Base-by-base conservation (phyloP, 2,888 invertebrate species). In the Apocheima hispidaria region DNA sequence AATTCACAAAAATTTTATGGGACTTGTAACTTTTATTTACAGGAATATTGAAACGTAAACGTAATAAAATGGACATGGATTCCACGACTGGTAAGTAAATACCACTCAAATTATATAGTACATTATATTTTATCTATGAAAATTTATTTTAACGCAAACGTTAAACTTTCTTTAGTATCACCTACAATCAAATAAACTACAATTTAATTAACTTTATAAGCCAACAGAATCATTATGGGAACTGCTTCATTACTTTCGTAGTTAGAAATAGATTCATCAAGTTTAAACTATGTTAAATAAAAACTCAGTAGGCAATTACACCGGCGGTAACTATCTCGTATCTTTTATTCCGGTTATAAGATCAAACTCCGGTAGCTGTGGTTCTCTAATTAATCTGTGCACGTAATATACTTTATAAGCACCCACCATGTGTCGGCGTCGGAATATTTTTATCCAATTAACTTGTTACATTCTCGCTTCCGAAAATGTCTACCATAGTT, bases 401-500 rank as follows among this genome's bases (percentile, higher is more conserved):
- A 74, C 72, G 69, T 84, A 83, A 83, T 80, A 78, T 81, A 79
- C 77, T 79, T 74, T 78, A 78, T 83, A 84, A 82, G 78, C 61
- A 62, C 61, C 79, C 81, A 74, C 81, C 79, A 78, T 83, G 83
- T 84, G 87, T 83, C 79, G 81, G 72, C 78, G 74, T 77, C 78
- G 64, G 79, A 86, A 88, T 88, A 86, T 84, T 85, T 90, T 77
- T 76, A 83, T 76, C 91, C 91, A 92, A 92, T 92, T 91, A 92
- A 89, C 91, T 90, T 87, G 90, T 91, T 83, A 91, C 85, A 89
- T 88, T 92, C 88, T 88, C 88, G 90, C 90, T 90, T 88, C 90
- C 84, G 87, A 88, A 91, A 87, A 87, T 86, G 73, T 83, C 80
- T 82, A 65, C 63, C 53, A 57, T 65, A 60, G 51, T 55, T 35